Conservation (phyloP, 2,113 vertebrate genomes). For the Okapia johnstoni region DNA sequence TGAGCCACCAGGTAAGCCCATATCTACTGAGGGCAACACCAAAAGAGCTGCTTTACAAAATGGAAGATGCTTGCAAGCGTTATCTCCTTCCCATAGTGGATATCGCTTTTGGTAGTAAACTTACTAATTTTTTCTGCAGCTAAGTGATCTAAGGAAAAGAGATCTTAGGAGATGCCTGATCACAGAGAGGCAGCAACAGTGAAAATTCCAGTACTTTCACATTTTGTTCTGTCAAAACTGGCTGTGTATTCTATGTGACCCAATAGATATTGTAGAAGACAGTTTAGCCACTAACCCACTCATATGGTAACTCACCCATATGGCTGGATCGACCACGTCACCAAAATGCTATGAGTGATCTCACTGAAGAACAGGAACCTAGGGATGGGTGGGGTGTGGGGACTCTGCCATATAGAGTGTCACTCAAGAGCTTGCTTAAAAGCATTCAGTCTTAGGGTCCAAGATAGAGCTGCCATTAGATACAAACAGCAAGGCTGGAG, state of each 20-base stretch:
- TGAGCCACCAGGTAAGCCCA: not conserved
- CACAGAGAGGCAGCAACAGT: fast-evolving
- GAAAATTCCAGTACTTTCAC: not conserved
- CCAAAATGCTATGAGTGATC: not conserved
- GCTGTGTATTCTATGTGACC: not conserved
- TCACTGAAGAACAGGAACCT: not conserved
- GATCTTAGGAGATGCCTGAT: not conserved
- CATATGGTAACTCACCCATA: not conserved
- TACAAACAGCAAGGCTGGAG: not conserved
- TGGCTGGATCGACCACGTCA: not conserved
- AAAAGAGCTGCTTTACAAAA: not conserved
- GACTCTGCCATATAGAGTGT: not conserved
- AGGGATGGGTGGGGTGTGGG: fast-evolving
- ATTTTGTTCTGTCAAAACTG: not conserved
- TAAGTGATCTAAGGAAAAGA: not conserved
- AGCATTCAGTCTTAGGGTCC: fast-evolving
- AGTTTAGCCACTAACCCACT: not conserved
- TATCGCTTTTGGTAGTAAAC: not conserved
- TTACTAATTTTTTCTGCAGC: not conserved
- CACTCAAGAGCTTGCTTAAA: not conserved
- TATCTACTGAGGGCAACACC: fast-evolving
- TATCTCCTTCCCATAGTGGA: not conserved
- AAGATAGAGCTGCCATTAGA: not conserved
- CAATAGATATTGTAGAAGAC: fast-evolving
- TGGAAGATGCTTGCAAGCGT: not conserved